Percentiles rank a stretch among this genome's conserved stretches.
Conservation (phyloP, 2,797 vertebrate genomes). For the Smutsia temminckii region DNA sequence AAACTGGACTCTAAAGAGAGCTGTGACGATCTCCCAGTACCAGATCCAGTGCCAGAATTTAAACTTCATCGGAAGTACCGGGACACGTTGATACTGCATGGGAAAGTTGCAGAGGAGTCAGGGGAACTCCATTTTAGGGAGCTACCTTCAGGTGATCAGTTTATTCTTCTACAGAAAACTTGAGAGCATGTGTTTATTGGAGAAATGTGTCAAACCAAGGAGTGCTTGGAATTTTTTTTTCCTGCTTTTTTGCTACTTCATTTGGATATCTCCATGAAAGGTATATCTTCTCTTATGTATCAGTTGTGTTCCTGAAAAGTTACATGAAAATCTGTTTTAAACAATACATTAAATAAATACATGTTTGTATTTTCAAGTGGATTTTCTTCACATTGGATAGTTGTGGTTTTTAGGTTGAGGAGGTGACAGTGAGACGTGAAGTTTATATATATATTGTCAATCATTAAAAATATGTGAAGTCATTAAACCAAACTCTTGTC, state of each 20-base stretch:
- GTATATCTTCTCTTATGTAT: background rate
- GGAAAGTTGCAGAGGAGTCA: slow-evolving; percentile 88
- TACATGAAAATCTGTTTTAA: slow-evolving; percentile 45
- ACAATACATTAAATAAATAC: slow-evolving; percentile 32
- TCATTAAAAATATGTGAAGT: slow-evolving; percentile 24
- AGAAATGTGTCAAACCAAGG: slow-evolving; percentile 30
- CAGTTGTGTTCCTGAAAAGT: slow-evolving; percentile 41
- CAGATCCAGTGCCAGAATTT: slow-evolving; percentile 87
- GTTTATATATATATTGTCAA: background rate
- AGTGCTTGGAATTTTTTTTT: background rate
- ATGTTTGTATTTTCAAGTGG: slow-evolving; percentile 9
- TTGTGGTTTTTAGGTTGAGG: slow-evolving; percentile 41
- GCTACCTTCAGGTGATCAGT: slow-evolving; percentile 88
- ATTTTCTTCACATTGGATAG: slow-evolving; percentile 43
- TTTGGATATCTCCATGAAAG: slow-evolving; percentile 20
- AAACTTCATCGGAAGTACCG: slow-evolving; percentile 92
- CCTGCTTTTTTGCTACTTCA: background rate
- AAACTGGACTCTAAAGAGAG: slow-evolving; percentile 90
- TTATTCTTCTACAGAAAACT: slow-evolving; percentile 37
- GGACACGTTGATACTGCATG: slow-evolving; percentile 95
- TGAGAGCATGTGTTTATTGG: background rate
- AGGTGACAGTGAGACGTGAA: background rate
- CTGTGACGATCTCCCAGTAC: slow-evolving; percentile 70
- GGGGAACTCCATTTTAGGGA: slow-evolving; percentile 87
- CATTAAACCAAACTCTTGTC: slow-evolving; percentile 43